Conservation (phyloP, 2,113 vertebrate species). For the Eudorcas thomsonii region DNA sequence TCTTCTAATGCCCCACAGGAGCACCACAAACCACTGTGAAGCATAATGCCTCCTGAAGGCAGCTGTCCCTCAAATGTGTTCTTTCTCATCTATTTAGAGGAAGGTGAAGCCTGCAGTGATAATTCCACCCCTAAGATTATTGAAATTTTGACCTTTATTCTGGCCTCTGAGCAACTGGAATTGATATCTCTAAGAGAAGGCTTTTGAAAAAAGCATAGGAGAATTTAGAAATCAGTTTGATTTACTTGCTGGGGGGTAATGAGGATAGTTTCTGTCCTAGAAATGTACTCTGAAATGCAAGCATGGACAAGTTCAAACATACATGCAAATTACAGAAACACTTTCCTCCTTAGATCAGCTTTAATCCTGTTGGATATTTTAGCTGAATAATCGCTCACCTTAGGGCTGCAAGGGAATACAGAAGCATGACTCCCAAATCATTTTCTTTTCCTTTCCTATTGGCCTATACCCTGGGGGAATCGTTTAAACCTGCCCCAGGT, state of each 20-base stretch:
- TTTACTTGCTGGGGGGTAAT: neutral
- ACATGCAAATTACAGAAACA: neutral
- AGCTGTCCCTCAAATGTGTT: slow-evolving; percentile 36
- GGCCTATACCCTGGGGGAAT: neutral
- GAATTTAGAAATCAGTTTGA: neutral
- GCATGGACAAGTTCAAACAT: neutral
- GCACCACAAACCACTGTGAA: slow-evolving; percentile 27
- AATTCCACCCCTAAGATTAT: neutral
- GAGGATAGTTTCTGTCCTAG: neutral
- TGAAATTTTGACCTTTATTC: neutral
- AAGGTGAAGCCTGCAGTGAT: neutral
- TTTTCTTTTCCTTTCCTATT: neutral
- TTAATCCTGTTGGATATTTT: neutral
- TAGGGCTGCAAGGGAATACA: neutral
- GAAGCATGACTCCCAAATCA: neutral
- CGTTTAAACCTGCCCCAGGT: neutral
- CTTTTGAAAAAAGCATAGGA: neutral
- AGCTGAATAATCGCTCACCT: neutral
- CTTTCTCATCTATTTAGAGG: neutral
- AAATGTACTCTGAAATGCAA: neutral
- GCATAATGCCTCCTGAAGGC: slow-evolving; percentile 50
- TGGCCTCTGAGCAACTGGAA: neutral
- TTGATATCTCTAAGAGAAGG: neutral
- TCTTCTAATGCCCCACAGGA: slow-evolving; percentile 54
- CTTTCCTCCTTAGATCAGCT: neutral